Base-by-base conservation (phyloP, 2,888 invertebrate genomes). In the Macropis europaea region DNA sequence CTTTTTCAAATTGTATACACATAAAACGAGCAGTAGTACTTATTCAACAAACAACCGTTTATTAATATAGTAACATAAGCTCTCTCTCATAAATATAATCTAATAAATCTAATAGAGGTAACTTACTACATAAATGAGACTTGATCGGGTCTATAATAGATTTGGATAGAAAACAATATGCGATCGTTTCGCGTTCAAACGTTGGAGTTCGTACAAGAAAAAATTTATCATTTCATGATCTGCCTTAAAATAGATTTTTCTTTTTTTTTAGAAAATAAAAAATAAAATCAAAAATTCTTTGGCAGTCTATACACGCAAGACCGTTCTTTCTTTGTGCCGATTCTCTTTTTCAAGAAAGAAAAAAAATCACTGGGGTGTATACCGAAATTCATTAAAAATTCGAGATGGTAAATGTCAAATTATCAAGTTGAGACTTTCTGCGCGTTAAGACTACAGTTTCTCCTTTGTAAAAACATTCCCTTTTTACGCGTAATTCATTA, bases 401-500 rank as follows among this genome's bases (percentile, higher is more conserved):
- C 5, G 1, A 13, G 9, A 36, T 45, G 11, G 63, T 22, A 72
- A 38, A 69, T 63, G 22, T 43, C 17, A 15, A 32, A 32, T n/a
- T n/a, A n/a, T n/a, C n/a, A 57, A 52, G 2, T n/a, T 24, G 24
- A 48, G 47, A 47, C 50, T 66, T 36, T 28, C 34, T 42, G 40
- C n/a, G 40, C n/a, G 40, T 56, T 63, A 73, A 66, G 79, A 79
- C 79, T 79, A 79, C 71, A 79, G 38, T 63, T 64, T 70, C 54
- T 42, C 59, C 64, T 53, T 59, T 28, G 56, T 81, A 77, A 59
- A 75, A 81, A 80, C 73, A 81, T 77, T 77, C 73, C 77, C 40
- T 63, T 50, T 54, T 15, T 61, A 57, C 32, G 43, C 32, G 36
- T 30, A 50, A 53, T 7, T 52, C 24, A 19, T 28, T 34, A 24